These are phyloP conservation scores for Triops cancriformis DNA, from an alignment of 1,140 invertebrate genomes.

Conservation along the genomic window DNA sequence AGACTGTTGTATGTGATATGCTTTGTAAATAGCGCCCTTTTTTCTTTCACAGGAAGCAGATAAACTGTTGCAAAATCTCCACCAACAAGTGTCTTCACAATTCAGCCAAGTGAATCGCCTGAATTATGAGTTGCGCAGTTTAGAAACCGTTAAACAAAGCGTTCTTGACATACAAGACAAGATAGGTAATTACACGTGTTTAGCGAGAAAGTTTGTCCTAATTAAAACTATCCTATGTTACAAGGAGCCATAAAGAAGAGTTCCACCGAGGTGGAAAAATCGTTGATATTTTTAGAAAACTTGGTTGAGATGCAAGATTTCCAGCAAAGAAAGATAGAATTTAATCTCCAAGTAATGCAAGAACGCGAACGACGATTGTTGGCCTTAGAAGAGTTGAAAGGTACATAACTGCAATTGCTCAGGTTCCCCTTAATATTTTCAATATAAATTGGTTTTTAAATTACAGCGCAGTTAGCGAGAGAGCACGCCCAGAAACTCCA, in stretches of 20 bases:
- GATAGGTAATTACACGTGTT: conserved; percentile 5
- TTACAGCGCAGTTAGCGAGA: conserved; percentile 17
- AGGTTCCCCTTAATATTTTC: too few relatives aligned
- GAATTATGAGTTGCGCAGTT: not conserved
- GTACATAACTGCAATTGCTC: not conserved
- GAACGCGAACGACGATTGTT: conserved; percentile 14
- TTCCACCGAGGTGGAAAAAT: conserved; percentile 9
- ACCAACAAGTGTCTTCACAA: not conserved
- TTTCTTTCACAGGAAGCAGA: conserved; percentile 17
- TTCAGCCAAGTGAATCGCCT: not conserved
- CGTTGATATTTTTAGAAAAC: not conserved
- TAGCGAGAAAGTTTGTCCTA: not conserved
- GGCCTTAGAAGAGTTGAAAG: conserved; percentile 19
- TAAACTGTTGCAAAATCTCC: not conserved
- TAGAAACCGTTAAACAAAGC: not conserved
- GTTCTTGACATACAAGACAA: not conserved
- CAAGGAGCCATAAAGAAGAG: not conserved
- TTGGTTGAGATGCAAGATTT: not conserved
- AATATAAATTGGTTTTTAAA: too few relatives aligned
- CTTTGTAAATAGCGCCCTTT: not conserved
- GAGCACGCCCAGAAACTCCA: conserved; percentile 19
- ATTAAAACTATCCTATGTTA: not conserved
- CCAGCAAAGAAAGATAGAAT: not conserved
- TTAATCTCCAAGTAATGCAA: not conserved
- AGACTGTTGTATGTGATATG: not conserved